Percentiles rank a stretch among this genome's conserved stretches.
phyloP scores from a whole-genome alignment of 2,113 vertebrate species.

The Panthera leo region DNA sequence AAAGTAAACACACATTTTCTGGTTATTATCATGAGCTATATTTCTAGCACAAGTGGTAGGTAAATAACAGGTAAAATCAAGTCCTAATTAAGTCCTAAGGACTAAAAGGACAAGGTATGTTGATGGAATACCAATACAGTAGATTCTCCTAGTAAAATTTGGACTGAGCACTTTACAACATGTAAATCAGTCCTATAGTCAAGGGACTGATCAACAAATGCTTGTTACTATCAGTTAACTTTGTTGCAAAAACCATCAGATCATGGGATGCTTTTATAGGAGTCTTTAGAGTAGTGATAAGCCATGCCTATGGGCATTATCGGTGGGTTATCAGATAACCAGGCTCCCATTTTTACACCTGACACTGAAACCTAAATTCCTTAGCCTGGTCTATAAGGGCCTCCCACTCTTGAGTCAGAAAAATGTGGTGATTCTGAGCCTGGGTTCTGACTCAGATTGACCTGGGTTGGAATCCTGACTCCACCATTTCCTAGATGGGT shows the following conservation, averaged over 20 bases:
- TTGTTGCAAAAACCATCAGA: neutral
- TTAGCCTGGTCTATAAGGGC: neutral
- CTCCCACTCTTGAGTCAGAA: neutral
- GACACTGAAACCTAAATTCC: neutral
- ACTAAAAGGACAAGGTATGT: neutral
- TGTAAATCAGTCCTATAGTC: neutral
- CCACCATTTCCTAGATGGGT: neutral
- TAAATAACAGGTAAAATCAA: constrained; percentile 14
- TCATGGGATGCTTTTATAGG: neutral
- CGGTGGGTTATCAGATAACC: neutral
- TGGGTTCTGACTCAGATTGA: neutral
- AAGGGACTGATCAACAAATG: neutral
- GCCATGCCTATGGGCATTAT: neutral
- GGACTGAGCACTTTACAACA: neutral
- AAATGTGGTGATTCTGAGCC: neutral
- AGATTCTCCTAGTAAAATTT: neutral
- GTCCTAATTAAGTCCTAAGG: neutral
- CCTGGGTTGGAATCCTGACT: neutral
- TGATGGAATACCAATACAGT: neutral
- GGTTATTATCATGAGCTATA: neutral
- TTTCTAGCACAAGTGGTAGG: constrained; percentile 16
- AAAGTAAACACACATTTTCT: constrained; percentile 30
- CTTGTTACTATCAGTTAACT: neutral
- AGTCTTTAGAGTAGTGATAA: neutral
- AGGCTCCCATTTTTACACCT: neutral